Evolutionary conservation across 1,140 invertebrate genomes (phyloP).

Genomic region (Cherax quadricarinatus): DNA sequence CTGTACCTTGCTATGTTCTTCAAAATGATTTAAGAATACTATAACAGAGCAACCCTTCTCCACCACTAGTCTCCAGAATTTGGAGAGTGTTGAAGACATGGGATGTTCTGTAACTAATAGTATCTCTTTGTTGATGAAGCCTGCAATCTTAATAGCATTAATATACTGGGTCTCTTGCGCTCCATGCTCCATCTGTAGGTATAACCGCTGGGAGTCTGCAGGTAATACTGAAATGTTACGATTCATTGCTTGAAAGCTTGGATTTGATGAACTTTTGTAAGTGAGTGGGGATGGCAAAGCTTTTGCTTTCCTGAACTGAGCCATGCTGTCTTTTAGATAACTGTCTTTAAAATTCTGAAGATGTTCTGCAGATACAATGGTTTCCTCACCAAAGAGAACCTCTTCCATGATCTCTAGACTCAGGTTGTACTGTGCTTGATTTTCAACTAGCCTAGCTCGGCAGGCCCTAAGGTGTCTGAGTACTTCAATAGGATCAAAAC

Average conservation of each 20-base stretch:
- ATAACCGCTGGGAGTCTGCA: slow-evolving; percentile 18
- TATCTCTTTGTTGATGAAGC: neutral
- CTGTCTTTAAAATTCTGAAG: slow-evolving; percentile 13
- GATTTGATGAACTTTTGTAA: neutral
- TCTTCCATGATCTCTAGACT: slow-evolving; percentile 58
- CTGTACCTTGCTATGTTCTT: slow-evolving; percentile 12
- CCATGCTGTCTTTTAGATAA: neutral
- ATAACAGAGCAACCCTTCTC: slow-evolving; percentile 31
- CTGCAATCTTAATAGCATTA: slow-evolving; percentile 51
- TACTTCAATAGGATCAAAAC: slow-evolving; percentile 38
- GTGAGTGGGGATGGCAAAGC: slow-evolving; percentile 32
- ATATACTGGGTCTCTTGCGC: slow-evolving; percentile 51
- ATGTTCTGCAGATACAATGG: slow-evolving; percentile 1
- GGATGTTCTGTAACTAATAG: slow-evolving; percentile 61
- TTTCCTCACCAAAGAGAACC: slow-evolving; percentile 56
- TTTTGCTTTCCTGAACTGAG: slow-evolving; percentile 40
- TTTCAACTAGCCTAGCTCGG: slow-evolving; percentile 61
- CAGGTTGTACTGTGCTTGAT: slow-evolving; percentile 55
- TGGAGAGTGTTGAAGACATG: neutral
- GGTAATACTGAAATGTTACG: slow-evolving; percentile 23
- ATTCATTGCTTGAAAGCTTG: neutral
- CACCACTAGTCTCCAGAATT: slow-evolving; percentile 60
- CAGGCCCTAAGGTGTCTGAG: slow-evolving; percentile 38
- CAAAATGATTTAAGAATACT: slow-evolving; percentile 40
- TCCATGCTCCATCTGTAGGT: slow-evolving; percentile 1